A percentile compares a stretch with the other conserved stretches of the same genome.
Evolutionary conservation across 2,888 invertebrate species (phyloP).

Genomic region (Nomada ferruginata): DNA sequence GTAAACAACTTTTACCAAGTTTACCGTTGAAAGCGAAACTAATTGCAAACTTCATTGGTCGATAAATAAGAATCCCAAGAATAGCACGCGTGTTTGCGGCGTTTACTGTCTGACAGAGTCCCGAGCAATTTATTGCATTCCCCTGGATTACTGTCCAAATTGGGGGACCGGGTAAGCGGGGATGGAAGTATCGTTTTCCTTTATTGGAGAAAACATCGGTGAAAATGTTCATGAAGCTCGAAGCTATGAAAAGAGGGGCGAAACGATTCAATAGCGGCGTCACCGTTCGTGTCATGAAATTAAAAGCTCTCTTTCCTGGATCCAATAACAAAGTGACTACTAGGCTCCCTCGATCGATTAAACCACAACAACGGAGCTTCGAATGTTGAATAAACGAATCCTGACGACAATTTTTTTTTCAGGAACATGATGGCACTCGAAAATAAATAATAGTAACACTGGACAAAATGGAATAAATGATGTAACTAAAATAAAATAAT

Average conservation of each 20-base stretch:
- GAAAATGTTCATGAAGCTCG: slow-evolving; percentile 46
- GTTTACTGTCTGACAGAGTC: slow-evolving; percentile 7
- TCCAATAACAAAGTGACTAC: not conserved
- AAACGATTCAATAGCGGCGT: slow-evolving; percentile 21
- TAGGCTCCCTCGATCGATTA: slow-evolving; percentile 4
- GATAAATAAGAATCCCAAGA: slow-evolving; percentile 7
- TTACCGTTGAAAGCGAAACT: not conserved
- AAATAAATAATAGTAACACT: no score
- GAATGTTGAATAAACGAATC: not conserved
- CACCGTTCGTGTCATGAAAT: slow-evolving; percentile 40
- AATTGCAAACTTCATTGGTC: not conserved
- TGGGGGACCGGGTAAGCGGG: not conserved
- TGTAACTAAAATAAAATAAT: no score
- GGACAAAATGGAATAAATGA: no score
- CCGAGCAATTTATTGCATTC: slow-evolving; percentile 16
- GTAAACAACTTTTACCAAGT: not conserved
- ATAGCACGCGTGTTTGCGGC: not conserved
- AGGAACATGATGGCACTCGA: no score
- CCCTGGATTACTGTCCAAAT: slow-evolving; percentile 29
- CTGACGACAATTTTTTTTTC: not conserved
- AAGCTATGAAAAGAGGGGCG: slow-evolving; percentile 25
- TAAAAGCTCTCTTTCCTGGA: slow-evolving; percentile 12
- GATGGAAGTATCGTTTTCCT: slow-evolving; percentile 33
- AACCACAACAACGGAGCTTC: not conserved
- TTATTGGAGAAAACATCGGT: slow-evolving; percentile 45